Evolutionary conservation across 64 coral and sea anemone genomes (phyloP).

Genomic region (Dendrophyllia cribrosa): DNA sequence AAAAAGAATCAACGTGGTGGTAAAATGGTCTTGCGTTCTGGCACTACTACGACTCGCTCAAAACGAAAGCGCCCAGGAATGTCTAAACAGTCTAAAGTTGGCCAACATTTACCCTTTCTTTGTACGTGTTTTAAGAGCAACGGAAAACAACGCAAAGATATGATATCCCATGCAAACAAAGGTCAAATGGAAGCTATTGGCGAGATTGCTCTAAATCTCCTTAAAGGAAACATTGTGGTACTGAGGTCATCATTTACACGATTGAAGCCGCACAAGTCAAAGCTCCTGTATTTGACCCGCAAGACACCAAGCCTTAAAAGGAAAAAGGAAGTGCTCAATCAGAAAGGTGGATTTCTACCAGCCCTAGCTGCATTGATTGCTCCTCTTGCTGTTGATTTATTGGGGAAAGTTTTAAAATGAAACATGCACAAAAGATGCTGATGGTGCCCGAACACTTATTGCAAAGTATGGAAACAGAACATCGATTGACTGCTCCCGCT

Average conservation of each 20-base stretch:
- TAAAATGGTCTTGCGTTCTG: too few relatives aligned
- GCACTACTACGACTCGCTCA: too few relatives aligned
- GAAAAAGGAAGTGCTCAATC: conserved; percentile 8
- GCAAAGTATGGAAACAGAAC: conserved; percentile 21
- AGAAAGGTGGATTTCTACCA: conserved; percentile 21
- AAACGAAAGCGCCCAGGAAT: too few relatives aligned
- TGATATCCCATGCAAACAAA: neutral
- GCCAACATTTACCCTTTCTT: too few relatives aligned
- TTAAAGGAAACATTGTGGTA: conserved; percentile 24
- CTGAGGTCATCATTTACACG: conserved; percentile 25
- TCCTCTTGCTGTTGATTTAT: too few relatives aligned
- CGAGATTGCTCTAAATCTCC: neutral
- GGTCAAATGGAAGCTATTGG: conserved; percentile 19
- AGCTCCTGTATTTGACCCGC: conserved; percentile 17
- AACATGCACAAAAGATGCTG: conserved; percentile 15
- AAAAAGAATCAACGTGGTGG: too few relatives aligned
- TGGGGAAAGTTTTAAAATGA: neutral
- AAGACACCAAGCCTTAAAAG: conserved; percentile 12
- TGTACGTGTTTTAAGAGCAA: too few relatives aligned
- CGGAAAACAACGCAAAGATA: too few relatives aligned
- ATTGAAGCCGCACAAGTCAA: conserved; percentile 31
- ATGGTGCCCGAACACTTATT: neutral
- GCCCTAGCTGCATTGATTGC: neutral
- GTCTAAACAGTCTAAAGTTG: too few relatives aligned
- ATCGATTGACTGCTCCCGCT: neutral